Base-by-base conservation (phyloP, 2,797 vertebrate genomes). In the Pagetopsis macropterus region DNA sequence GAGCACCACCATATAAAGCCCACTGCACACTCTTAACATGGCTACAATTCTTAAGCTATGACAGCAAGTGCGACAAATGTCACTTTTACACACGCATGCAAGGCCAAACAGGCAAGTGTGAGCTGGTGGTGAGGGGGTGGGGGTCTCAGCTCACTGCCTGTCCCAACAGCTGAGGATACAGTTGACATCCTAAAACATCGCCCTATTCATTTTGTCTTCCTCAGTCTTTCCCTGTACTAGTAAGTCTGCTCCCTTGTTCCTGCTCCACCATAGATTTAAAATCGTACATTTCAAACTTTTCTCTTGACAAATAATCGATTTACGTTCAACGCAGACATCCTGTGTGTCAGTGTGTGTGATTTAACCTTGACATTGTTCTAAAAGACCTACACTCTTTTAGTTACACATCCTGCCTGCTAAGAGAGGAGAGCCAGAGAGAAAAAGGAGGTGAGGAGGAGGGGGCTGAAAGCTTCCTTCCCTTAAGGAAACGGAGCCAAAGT, bases 301-400 rank as follows among this genome's bases (percentile, higher is more conserved):
- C 84, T 83, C 88, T 23, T 27, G 79, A 76, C 51, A 77, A 77
- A 64, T 43, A 17, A 54, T 41, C 40, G 37, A 65, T 76, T 83
- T 75, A 12, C 43, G 63, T 72, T 69, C 44, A 61, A 52, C 13
- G 27, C 49, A 13, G 51, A 75, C 83, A 84, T 90, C 83, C 86
- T 89, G 84, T 79, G 58, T 45, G 50, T 70, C 9, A 9, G 45
- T 67, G 69, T 46, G 66, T 40, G 60, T 60, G 33, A 78, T 78
- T 84, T 89, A 89, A 83, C 89, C 88, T 87, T 92, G 90, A 91
- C 82, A 87, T 80, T 84, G 89, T 83, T 87, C 76, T 80, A 84
- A 83, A 87, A 41, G 64, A 75, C 71, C 75, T 80, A 90, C 83
- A 82, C 85, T 84, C 84, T 80, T 79, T 80, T 79, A 86, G 84